Conservation (phyloP, 2,113 vertebrate species). For the Prunella himalayana region DNA sequence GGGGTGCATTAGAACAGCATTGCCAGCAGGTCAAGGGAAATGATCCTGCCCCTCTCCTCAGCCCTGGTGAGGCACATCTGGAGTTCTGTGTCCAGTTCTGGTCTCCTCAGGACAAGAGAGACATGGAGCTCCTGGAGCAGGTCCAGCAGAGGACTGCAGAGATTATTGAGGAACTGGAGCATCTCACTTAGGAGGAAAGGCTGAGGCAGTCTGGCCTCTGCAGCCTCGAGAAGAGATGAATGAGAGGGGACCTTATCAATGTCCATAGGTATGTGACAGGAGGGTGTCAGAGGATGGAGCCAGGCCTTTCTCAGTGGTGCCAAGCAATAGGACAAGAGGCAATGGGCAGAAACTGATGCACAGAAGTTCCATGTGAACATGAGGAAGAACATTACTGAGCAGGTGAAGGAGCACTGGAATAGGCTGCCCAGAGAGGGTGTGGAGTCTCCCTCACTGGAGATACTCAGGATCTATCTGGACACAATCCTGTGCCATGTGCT, state of each 20-base stretch:
- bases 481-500: not conserved
- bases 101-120: not conserved
- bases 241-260: not conserved
- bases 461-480: not conserved
- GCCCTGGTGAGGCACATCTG: not conserved
- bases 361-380: not conserved
- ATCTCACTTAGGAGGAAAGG: not conserved
- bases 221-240: not conserved
- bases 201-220: not conserved
- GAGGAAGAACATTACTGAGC: accelerated
- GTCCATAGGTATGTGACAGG: not conserved
- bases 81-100: not conserved
- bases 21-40: not conserved
- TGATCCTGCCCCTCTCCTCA: not conserved
- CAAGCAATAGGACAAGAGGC: not conserved
- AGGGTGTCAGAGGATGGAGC: not conserved
- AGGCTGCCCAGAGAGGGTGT: not conserved
- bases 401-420: accelerated
- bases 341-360: not conserved
- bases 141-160: not conserved
- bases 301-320: not conserved
- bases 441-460: not conserved
- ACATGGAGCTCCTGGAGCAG: not conserved
- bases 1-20: not conserved
- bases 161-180: not conserved